Conservation (phyloP, 2,888 invertebrate species). For the Papilio gigon region DNA sequence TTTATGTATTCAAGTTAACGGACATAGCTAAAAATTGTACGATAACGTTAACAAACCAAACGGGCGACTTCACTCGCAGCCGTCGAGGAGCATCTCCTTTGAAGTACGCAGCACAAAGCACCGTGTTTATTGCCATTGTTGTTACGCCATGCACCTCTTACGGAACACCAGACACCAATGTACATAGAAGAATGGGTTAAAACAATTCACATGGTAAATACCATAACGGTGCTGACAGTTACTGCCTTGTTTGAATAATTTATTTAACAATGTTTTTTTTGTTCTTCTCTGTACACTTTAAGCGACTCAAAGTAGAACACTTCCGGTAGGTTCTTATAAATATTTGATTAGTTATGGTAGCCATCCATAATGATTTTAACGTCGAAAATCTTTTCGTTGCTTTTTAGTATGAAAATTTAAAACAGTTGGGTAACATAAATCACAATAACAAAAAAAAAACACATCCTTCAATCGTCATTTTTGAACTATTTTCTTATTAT, state of each 20-base stretch:
- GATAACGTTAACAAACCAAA: constrained; percentile 56
- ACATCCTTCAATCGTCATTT: constrained; percentile 14
- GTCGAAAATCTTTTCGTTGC: not conserved
- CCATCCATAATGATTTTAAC: not conserved
- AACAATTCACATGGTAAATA: constrained; percentile 52
- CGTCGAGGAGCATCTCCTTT: constrained; percentile 60
- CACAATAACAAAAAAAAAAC: not conserved
- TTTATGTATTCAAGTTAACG: constrained; percentile 41
- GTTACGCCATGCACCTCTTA: constrained; percentile 59
- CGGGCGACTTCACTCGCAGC: constrained; percentile 69
- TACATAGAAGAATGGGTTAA: constrained; percentile 57
- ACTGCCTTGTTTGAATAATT: constrained; percentile 29
- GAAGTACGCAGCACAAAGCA: constrained; percentile 62
- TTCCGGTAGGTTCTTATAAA: constrained; percentile 5
- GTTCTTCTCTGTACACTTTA: constrained; percentile 20
- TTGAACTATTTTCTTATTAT: constrained; percentile 50
- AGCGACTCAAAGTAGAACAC: not conserved
- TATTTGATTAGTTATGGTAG: constrained; percentile 7
- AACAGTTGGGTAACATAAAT: not conserved
- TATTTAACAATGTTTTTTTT: constrained; percentile 23
- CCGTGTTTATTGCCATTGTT: constrained; percentile 69
- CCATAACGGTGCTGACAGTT: constrained; percentile 22
- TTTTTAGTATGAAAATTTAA: not conserved
- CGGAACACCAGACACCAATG: constrained; percentile 53
- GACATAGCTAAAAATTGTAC: constrained; percentile 53